Conservation (phyloP, 2,113 vertebrate genomes). For the Phodopus roborovskii region DNA sequence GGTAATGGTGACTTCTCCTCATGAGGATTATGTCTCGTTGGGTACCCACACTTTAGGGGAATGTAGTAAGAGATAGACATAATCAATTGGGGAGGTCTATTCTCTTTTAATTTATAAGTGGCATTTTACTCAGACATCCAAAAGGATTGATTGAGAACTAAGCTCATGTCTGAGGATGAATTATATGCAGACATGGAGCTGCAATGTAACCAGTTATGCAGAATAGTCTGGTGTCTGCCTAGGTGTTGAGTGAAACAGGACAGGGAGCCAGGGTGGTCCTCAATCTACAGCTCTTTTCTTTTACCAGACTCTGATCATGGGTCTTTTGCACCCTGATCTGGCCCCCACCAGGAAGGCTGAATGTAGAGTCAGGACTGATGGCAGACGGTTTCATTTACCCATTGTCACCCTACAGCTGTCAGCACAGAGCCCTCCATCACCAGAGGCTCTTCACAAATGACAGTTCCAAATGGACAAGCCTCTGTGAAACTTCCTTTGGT, state of each 20-base stretch:
- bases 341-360: neutral
- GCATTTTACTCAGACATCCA: slow-evolving; percentile 1
- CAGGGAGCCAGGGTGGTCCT: neutral
- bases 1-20: neutral
- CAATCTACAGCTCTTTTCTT: neutral
- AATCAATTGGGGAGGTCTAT: neutral
- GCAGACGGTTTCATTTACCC: neutral
- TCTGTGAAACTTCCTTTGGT: neutral
- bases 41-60: neutral
- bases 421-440: neutral
- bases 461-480: neutral
- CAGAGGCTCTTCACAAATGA: neutral
- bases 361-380: neutral
- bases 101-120: neutral
- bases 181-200: neutral
- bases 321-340: neutral
- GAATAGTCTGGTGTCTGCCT: neutral
- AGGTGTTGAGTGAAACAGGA: neutral
- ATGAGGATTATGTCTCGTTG: neutral
- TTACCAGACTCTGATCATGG: neutral
- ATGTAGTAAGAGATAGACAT: neutral
- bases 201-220: neutral
- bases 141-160: neutral
- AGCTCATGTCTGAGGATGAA: neutral
- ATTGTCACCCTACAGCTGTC: neutral